Evolutionary conservation across 2,797 vertebrate species (phyloP).

Genomic region (Malurus splendens): DNA sequence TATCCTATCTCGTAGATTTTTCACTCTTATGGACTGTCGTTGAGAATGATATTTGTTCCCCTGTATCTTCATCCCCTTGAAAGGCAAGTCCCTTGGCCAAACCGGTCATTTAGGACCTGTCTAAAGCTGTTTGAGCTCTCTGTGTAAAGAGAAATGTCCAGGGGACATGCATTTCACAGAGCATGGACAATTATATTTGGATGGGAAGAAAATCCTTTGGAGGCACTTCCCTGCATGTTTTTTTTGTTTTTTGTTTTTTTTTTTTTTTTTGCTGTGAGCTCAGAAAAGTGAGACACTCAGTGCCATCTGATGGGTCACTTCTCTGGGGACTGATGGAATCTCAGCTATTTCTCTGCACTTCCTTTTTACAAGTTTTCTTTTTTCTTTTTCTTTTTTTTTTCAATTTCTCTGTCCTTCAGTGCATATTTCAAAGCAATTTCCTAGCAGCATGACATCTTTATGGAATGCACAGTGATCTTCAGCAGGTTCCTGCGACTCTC

Average conservation of each 20-base stretch:
- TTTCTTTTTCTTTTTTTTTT: background rate
- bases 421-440: slow-evolving; percentile 1
- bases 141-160: background rate
- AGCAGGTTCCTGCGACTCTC: background rate
- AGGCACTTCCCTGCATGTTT: background rate
- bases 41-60: background rate
- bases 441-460: background rate
- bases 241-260: background rate
- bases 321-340: background rate
- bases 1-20: background rate
- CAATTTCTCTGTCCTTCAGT: background rate
- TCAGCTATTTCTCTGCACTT: background rate
- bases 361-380: background rate
- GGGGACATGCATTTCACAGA: background rate
- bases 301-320: background rate
- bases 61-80: background rate
- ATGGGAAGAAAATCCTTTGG: background rate
- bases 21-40: background rate
- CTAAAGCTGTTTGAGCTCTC: background rate
- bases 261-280: background rate
- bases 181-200: background rate
- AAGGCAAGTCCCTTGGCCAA: background rate
- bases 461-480: background rate
- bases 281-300: fast-evolving
- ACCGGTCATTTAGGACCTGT: background rate